Evolutionary conservation across 1,140 invertebrate genomes (phyloP).

Genomic region (Heliconius hewitsoni): DNA sequence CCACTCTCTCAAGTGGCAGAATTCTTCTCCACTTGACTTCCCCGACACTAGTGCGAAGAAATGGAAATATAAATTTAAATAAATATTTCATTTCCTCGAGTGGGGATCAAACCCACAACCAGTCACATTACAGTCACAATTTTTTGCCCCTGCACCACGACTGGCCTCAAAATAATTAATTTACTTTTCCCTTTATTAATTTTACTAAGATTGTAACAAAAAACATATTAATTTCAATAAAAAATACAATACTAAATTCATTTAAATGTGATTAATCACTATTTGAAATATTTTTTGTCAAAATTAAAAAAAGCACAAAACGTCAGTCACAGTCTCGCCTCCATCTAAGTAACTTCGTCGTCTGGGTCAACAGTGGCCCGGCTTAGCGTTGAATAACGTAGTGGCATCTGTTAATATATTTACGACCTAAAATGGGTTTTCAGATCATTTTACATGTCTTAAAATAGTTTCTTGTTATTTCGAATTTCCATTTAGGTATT

Average conservation of each 20-base stretch:
- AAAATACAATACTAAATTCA: not conserved
- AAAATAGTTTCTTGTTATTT: constrained; percentile 8
- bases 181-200: no score
- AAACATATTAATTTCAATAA: no score
- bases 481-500: not conserved
- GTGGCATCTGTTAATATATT: constrained; percentile 20
- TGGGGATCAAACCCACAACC: no score
- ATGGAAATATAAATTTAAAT: no score
- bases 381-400: constrained; percentile 22
- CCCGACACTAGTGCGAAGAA: no score
- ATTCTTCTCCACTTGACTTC: no score
- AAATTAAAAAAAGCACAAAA: not conserved
- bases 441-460: constrained; percentile 8
- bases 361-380: constrained; percentile 35
- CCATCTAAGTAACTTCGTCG: constrained; percentile 17
- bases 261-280: not conserved
- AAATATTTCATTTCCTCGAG: no score
- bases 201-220: no score
- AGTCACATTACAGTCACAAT: no score
- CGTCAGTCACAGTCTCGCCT: not conserved
- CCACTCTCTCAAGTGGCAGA: no score
- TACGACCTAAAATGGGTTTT: not conserved
- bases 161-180: no score
- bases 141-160: not conserved
- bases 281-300: not conserved